phyloP scores from a whole-genome alignment of 2,797 vertebrate genomes.

The Knipowitschia caucasica region DNA sequence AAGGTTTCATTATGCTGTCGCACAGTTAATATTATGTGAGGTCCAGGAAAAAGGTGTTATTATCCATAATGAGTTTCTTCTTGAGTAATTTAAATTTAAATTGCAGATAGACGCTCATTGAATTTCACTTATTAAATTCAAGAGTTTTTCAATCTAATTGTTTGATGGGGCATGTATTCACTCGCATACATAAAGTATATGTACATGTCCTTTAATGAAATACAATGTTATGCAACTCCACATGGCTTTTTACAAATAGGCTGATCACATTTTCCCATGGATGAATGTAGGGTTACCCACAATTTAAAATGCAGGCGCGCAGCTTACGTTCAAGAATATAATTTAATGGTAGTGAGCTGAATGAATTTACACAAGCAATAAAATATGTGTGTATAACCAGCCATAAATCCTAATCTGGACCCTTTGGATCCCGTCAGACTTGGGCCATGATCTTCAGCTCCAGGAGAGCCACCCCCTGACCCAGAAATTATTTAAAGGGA shows the following conservation, averaged over 20 bases:
- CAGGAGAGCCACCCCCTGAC: too few relatives aligned
- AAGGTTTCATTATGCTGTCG: conserved; percentile 56
- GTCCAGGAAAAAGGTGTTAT: conserved; percentile 51
- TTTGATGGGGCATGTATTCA: conserved; percentile 53
- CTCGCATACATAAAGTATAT: conserved; percentile 33
- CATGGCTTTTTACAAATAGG: conserved; percentile 24
- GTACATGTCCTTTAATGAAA: conserved; percentile 7
- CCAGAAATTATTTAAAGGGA: too few relatives aligned
- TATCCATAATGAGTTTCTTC: conserved; percentile 59
- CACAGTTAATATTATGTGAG: conserved; percentile 59
- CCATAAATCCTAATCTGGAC: too few relatives aligned
- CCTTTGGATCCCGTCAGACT: too few relatives aligned
- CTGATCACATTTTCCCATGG: conserved; percentile 11
- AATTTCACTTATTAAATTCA: conserved; percentile 61
- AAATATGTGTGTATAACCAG: too few relatives aligned
- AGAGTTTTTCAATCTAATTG: conserved; percentile 35
- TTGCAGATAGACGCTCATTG: conserved; percentile 49
- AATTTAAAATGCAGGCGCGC: too few relatives aligned
- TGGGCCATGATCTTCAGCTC: too few relatives aligned
- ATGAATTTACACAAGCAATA: too few relatives aligned
- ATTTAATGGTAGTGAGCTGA: too few relatives aligned
- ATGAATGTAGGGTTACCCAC: too few relatives aligned
- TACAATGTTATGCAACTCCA: conserved; percentile 23
- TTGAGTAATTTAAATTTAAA: conserved; percentile 56
- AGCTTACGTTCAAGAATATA: too few relatives aligned